These are phyloP conservation scores for Odontesthes bonariensis DNA, from an alignment of 2,113 vertebrate genomes.

Conservation along the genomic window DNA sequence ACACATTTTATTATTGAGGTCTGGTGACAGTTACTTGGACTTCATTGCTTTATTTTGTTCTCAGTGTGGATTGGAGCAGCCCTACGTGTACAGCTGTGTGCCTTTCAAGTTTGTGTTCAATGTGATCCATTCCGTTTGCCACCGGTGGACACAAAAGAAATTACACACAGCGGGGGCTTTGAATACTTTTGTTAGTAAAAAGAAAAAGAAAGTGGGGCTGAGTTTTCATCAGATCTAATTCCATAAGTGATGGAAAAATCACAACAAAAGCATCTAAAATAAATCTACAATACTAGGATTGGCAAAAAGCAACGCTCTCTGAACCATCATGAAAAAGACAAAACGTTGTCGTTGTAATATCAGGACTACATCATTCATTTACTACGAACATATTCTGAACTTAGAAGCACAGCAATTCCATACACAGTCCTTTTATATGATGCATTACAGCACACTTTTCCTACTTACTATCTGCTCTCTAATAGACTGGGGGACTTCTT, in stretches of 20 bases:
- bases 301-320: neutral
- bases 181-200: no score
- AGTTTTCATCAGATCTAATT: no score
- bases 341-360: neutral
- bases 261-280: neutral
- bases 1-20: no score
- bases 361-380: neutral
- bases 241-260: no score
- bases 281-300: neutral
- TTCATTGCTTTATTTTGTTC: no score
- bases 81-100: no score
- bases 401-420: neutral
- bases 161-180: no score
- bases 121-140: neutral
- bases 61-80: no score
- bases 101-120: neutral
- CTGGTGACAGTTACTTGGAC: no score
- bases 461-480: constrained; percentile 9
- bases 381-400: neutral
- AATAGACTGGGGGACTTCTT: constrained; percentile 3
- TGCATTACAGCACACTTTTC: neutral
- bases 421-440: neutral
- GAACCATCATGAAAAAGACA: neutral
- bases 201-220: no score
- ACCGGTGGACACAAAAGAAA: no score